Percentiles rank a stretch among this genome's conserved stretches.
These are phyloP conservation scores for Neodiprion pinetum DNA, from an alignment of 1,140 invertebrate species.

Conservation along the genomic window DNA sequence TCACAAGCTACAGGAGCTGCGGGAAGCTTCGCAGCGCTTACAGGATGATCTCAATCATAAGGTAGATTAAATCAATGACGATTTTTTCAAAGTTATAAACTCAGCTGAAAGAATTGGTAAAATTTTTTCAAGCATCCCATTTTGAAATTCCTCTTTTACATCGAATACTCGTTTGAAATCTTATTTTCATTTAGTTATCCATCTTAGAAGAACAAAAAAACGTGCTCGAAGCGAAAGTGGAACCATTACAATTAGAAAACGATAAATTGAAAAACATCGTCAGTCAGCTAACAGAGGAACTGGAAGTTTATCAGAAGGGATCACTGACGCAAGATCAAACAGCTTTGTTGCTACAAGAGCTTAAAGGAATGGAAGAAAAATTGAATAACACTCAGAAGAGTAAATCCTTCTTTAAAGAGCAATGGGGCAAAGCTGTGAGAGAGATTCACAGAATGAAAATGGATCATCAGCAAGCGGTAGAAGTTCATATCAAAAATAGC, in stretches of 20 bases:
- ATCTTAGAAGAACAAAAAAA: constrained; percentile 49
- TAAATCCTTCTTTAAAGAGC: constrained; percentile 68
- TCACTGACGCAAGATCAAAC: constrained; percentile 59
- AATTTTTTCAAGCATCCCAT: not conserved
- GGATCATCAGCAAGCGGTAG: constrained; percentile 54
- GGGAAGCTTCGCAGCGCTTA: constrained; percentile 47
- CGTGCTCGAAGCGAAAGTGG: constrained; percentile 45
- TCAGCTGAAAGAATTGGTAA: too few species aligned
- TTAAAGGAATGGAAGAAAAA: constrained; percentile 66
- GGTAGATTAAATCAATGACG: constrained; percentile 26
- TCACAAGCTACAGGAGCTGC: constrained; percentile 50
- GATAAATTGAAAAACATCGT: constrained; percentile 50
- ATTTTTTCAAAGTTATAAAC: not conserved
- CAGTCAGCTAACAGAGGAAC: constrained; percentile 49
- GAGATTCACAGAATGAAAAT: constrained; percentile 64
- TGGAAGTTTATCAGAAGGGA: constrained; percentile 53
- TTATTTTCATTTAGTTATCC: constrained; percentile 34
- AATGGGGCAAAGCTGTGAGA: constrained; percentile 64
- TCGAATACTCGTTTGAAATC: constrained; percentile 19
- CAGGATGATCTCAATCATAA: constrained; percentile 52
- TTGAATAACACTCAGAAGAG: constrained; percentile 60
- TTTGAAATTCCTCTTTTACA: constrained; percentile 15
- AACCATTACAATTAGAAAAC: constrained; percentile 54
- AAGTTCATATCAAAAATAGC: constrained; percentile 57
- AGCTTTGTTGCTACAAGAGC: constrained; percentile 54